Percentiles rank a stretch among this genome's conserved stretches.
These are phyloP conservation scores for Amblyornis subalaris DNA, from an alignment of 2,113 vertebrate genomes.

Conservation along the genomic window DNA sequence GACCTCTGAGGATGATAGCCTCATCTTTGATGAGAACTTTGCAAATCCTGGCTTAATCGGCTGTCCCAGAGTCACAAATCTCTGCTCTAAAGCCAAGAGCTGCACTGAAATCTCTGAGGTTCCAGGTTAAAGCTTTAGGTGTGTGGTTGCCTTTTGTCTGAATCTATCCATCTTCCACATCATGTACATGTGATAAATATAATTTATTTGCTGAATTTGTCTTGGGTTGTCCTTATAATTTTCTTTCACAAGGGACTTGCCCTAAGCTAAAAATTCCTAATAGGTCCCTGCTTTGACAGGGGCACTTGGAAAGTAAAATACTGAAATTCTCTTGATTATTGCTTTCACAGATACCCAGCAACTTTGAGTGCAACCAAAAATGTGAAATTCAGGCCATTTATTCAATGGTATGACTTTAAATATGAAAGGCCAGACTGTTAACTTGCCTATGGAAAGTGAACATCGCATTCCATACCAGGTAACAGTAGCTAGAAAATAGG, in stretches of 20 bases:
- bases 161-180: background rate
- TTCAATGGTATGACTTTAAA: background rate
- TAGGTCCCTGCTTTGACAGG: background rate
- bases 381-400: background rate
- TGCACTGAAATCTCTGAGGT: fast-evolving
- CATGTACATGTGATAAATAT: background rate
- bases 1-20: background rate
- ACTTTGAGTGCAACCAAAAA: background rate
- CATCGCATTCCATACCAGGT: background rate
- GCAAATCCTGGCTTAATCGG: background rate
- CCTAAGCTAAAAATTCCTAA: background rate
- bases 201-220: background rate
- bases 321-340: background rate
- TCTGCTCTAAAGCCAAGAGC: background rate
- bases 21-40: background rate
- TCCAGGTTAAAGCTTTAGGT: background rate
- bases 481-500: background rate
- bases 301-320: background rate
- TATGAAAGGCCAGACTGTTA: background rate
- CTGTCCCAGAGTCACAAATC: background rate
- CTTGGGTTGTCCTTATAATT: background rate
- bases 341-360: background rate
- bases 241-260: background rate
- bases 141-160: background rate
- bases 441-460: background rate